These are phyloP conservation scores for Hipparchia semele DNA, from an alignment of 2,888 invertebrate genomes.

Conservation along the genomic window DNA sequence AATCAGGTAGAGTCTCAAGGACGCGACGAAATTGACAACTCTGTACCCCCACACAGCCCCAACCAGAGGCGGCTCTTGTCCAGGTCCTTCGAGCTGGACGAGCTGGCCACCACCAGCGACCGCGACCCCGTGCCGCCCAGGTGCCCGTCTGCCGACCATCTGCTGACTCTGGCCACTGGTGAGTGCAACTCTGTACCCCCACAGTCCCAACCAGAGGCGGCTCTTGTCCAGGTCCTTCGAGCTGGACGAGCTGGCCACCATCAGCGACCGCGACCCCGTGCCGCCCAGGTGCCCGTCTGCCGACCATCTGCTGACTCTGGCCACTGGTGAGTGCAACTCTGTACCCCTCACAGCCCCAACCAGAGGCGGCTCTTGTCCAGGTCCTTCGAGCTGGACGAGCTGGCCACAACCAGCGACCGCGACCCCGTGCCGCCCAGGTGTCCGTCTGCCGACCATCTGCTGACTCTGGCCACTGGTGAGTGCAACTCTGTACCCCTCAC, in stretches of 20 bases:
- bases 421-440: conserved; percentile 62
- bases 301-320: conserved; percentile 65
- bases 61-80: conserved; percentile 63
- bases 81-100: conserved; percentile 72
- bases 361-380: conserved; percentile 65
- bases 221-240: conserved; percentile 73
- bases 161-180: conserved; percentile 61
- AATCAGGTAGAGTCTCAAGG: conserved; percentile 54
- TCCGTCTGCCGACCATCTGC: conserved; percentile 71
- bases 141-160: conserved; percentile 74
- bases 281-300: conserved; percentile 72
- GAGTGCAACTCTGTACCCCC: conserved; percentile 42
- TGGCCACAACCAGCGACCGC: conserved; percentile 50
- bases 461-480: conserved; percentile 51
- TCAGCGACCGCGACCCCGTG: conserved; percentile 48
- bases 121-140: conserved; percentile 56
- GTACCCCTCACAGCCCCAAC: conserved; percentile 51
- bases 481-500: conserved; percentile 42
- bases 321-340: conserved; percentile 38
- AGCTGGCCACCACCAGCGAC: conserved; percentile 53
- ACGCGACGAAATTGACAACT: conserved; percentile 62
- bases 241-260: conserved; percentile 60
- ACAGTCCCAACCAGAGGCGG: conserved; percentile 58
- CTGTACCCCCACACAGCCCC: conserved; percentile 54
- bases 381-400: conserved; percentile 71